These are phyloP conservation scores for Lycaon pictus DNA, from an alignment of 2,113 vertebrate genomes.

Conservation along the genomic window DNA sequence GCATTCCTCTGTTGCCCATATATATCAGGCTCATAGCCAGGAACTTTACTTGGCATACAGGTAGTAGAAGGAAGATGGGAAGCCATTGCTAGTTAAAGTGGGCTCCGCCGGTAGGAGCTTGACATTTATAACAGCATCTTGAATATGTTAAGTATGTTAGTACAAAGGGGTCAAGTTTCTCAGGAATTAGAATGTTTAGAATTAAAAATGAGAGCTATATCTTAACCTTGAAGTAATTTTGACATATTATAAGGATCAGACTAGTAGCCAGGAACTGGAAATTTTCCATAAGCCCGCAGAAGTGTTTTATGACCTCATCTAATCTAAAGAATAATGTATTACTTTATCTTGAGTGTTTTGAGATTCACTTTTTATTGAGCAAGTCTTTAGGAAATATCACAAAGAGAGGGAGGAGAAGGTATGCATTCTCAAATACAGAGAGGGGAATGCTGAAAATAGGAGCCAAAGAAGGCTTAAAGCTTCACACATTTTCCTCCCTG, in stretches of 20 bases:
- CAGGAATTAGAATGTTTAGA: conserved; percentile 12
- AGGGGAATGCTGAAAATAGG: background rate
- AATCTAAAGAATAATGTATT: conserved; percentile 66
- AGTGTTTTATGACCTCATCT: conserved; percentile 60
- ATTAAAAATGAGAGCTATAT: conserved; percentile 47
- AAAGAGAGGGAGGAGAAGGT: background rate
- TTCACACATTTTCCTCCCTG: background rate
- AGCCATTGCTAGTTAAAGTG: background rate
- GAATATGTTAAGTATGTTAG: conserved; percentile 53
- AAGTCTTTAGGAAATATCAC: conserved; percentile 49
- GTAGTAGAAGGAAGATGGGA: background rate
- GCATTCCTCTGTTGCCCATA: background rate
- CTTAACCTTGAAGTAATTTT: conserved; percentile 66
- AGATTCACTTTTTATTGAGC: conserved; percentile 48
- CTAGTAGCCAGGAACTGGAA: conserved; percentile 62
- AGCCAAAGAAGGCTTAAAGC: conserved; percentile 44
- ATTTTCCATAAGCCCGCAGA: conserved; percentile 19
- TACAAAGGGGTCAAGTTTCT: conserved; percentile 27
- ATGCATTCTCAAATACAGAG: background rate
- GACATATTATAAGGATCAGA: conserved; percentile 65
- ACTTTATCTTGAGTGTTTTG: conserved; percentile 53
- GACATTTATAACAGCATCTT: conserved; percentile 57
- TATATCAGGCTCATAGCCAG: conserved; percentile 5
- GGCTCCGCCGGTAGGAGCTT: conserved; percentile 8
- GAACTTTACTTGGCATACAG: background rate